Evolutionary conservation across 2,797 vertebrate species (phyloP).

Genomic region (Myripristis murdjan): DNA sequence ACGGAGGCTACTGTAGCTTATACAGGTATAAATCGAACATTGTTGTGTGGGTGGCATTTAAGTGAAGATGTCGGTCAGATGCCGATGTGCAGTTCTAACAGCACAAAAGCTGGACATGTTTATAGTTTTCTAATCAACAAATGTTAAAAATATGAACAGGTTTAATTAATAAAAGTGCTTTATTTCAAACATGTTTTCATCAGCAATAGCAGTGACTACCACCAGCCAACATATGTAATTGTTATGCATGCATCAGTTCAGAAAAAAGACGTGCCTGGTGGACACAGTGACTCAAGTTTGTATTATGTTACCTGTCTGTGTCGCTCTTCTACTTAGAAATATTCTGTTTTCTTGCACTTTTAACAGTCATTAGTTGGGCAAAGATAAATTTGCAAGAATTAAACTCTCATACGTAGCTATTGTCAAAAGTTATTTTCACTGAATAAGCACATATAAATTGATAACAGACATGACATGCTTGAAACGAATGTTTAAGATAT

Average conservation of each 20-base stretch:
- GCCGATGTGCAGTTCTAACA: not conserved
- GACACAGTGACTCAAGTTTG: no score
- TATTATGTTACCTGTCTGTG: no score
- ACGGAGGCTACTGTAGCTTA: not conserved
- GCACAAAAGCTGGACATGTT: not conserved
- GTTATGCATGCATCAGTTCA: no score
- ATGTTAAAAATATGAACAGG: no score
- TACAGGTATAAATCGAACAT: not conserved
- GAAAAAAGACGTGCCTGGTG: no score
- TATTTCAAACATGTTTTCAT: no score
- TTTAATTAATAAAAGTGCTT: not conserved
- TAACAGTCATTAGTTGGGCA: no score
- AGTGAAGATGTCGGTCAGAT: not conserved
- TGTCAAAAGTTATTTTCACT: not conserved
- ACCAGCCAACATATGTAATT: no score
- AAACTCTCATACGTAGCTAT: no score
- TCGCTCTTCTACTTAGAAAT: no score
- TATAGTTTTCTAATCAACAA: not conserved
- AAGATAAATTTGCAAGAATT: not conserved
- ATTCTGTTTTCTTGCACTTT: no score
- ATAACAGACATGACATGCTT: not conserved
- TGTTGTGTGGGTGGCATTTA: not conserved
- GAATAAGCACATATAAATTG: not conserved
- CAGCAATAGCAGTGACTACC: no score
- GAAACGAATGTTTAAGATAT: not conserved